These are phyloP conservation scores for Cavia porcellus DNA, from an alignment of 2,113 vertebrate species.

Conservation along the genomic window DNA sequence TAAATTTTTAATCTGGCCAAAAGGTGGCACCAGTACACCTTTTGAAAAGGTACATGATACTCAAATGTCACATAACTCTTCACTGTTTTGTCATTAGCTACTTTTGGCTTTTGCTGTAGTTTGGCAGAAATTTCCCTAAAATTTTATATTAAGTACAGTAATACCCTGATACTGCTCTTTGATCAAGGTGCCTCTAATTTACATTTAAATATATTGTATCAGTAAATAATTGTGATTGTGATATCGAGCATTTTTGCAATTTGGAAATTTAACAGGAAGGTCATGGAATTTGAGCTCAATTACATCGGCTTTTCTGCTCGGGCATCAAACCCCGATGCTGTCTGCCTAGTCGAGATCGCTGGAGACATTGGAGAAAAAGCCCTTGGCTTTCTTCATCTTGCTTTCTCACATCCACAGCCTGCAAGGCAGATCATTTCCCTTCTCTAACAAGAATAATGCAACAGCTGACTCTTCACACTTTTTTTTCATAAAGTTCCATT, in stretches of 20 bases:
- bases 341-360: not conserved
- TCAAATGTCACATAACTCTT: not conserved
- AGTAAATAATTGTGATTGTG: not conserved
- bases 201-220: not conserved
- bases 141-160: not conserved
- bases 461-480: not conserved
- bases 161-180: not conserved
- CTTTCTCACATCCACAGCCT: not conserved
- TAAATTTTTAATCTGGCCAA: conserved; percentile 71
- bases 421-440: not conserved
- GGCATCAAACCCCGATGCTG: not conserved
- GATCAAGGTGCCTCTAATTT: conserved; percentile 39
- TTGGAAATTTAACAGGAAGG: not conserved
- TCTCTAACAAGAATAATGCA: not conserved
- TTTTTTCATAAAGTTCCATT: not conserved
- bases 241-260: conserved; percentile 23
- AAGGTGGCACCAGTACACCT: conserved; percentile 75
- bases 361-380: not conserved
- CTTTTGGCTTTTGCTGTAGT: not conserved
- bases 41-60: not conserved
- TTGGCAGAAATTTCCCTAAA: conserved; percentile 23
- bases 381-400: not conserved
- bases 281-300: conserved; percentile 28
- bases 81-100: not conserved
- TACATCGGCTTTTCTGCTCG: not conserved